Percentiles rank a stretch among this genome's conserved stretches.
Evolutionary conservation across 1,140 invertebrate species (phyloP).

Genomic region (Drosophila eugracilis): DNA sequence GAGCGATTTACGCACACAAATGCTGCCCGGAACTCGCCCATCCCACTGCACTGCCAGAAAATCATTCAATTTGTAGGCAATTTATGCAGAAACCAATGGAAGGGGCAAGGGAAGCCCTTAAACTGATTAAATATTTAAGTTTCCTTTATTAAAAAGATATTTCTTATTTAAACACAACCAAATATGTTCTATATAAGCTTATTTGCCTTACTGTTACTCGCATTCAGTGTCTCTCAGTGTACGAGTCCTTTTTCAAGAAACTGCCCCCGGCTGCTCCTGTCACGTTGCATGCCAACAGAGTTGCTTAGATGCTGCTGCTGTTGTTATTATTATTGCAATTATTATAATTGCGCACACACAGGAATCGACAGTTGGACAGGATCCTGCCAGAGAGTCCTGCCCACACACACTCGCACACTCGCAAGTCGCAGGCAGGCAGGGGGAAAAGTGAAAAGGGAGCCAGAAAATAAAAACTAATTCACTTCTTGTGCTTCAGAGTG

Average conservation of each 20-base stretch:
- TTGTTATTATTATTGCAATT: slow-evolving; percentile 77
- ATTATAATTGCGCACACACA: slow-evolving; percentile 77
- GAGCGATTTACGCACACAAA: slow-evolving; percentile 74
- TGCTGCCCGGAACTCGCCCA: slow-evolving; percentile 14
- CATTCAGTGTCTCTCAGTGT: not conserved
- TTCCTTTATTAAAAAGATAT: too few relatives aligned
- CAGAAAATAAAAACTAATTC: slow-evolving; percentile 73
- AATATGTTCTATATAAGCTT: not conserved
- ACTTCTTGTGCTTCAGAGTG: slow-evolving; percentile 64
- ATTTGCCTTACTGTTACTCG: too few relatives aligned
- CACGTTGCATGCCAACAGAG: slow-evolving; percentile 66
- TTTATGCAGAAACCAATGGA: too few relatives aligned
- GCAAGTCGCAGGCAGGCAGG: slow-evolving; percentile 15
- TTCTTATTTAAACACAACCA: too few relatives aligned
- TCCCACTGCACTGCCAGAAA: slow-evolving; percentile 10
- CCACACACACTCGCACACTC: slow-evolving; percentile 18
- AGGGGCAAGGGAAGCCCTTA: too few relatives aligned
- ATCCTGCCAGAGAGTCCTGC: slow-evolving; percentile 18
- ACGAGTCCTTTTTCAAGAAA: not conserved
- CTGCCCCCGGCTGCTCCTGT: slow-evolving; percentile 35
- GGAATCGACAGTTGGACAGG: slow-evolving; percentile 71
- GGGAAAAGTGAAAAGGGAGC: slow-evolving; percentile 5
- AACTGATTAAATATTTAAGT: too few relatives aligned
- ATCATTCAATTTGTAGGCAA: too few relatives aligned
- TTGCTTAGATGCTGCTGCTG: slow-evolving; percentile 37